Conservation (phyloP, 2,113 vertebrate genomes). For the Ursus arctos region DNA sequence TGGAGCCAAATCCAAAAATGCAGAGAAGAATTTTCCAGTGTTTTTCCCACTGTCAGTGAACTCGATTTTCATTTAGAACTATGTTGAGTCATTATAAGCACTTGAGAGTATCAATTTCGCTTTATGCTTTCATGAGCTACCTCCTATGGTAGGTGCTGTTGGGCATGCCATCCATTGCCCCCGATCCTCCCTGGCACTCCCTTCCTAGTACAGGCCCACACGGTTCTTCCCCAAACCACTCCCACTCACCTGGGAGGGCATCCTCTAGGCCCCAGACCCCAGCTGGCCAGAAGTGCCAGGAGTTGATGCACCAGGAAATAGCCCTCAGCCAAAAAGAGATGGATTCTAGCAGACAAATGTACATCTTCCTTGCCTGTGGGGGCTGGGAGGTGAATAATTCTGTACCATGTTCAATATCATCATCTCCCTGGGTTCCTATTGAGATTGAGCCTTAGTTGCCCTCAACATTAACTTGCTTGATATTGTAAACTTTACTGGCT, state of each 20-base stretch:
- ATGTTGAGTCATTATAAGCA: not conserved
- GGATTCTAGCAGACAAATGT: not conserved
- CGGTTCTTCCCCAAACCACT: not conserved
- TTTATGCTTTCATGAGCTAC: not conserved
- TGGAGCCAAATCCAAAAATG: not conserved
- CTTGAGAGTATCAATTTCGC: not conserved
- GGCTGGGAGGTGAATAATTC: fast-evolving
- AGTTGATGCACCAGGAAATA: not conserved
- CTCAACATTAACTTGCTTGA: not conserved
- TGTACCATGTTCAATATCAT: not conserved
- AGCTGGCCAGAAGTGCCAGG: not conserved
- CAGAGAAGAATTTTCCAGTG: not conserved
- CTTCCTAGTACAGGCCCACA: not conserved
- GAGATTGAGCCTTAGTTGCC: not conserved
- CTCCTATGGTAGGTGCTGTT: fast-evolving
- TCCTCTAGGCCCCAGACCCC: not conserved
- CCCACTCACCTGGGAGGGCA: not conserved
- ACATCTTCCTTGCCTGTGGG: not conserved
- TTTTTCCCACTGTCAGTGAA: not conserved
- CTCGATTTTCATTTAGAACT: not conserved
- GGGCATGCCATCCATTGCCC: not conserved
- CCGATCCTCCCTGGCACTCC: not conserved
- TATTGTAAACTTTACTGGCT: not conserved
- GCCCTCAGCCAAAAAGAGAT: not conserved
- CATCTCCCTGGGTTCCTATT: not conserved